These are phyloP conservation scores for Caenorhabditis angaria DNA, from an alignment of 2,888 invertebrate species.

Conservation along the genomic window DNA sequence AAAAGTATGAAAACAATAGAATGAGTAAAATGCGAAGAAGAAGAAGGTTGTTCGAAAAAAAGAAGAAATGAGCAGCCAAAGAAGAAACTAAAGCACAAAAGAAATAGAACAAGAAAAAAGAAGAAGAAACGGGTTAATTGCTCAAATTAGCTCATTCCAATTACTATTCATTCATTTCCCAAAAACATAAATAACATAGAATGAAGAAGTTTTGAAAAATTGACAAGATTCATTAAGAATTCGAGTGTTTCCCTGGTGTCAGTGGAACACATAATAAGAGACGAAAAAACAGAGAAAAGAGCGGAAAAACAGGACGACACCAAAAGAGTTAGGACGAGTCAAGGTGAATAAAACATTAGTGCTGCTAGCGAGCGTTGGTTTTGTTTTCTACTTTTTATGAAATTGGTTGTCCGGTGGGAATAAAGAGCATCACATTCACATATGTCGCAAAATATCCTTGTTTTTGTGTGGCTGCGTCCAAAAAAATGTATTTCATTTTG, in stretches of 20 bases:
- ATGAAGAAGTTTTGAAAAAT: no score
- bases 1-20: neutral
- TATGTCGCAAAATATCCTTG: neutral
- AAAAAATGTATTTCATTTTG: neutral
- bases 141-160: neutral
- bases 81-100: neutral
- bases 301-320: no score
- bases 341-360: neutral
- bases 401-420: neutral
- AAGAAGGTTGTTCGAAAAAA: no score
- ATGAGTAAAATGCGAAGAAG: no score
- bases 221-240: no score
- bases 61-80: slow-evolving; percentile 1
- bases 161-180: neutral
- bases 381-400: neutral
- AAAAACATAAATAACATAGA: no score
- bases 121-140: neutral
- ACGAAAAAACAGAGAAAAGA: no score
- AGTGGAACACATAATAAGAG: no score
- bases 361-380: neutral
- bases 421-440: slow-evolving; percentile 4
- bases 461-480: neutral
- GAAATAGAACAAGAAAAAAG: neutral
- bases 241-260: no score
- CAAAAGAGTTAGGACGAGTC: slow-evolving; percentile 4